Percentiles rank a stretch among this genome's conserved stretches.
These are phyloP conservation scores for Eueremaeus valkanovi DNA, from an alignment of 2,888 invertebrate genomes.

Conservation along the genomic window DNA sequence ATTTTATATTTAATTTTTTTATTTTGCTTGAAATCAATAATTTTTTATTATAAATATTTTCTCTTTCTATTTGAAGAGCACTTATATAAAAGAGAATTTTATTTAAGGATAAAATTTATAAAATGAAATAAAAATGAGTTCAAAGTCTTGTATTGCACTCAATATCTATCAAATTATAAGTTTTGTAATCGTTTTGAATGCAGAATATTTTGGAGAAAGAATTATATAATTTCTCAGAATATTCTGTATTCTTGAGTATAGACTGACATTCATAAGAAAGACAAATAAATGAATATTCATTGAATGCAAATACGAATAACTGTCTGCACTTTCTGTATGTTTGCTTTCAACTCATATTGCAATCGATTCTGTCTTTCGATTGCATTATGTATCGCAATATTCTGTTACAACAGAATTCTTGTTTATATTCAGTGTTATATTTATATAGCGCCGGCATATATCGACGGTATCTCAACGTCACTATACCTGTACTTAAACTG, in stretches of 20 bases:
- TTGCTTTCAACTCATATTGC: neutral
- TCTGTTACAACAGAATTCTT: neutral
- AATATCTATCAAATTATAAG: too few species aligned
- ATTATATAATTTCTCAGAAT: too few species aligned
- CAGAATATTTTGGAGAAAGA: too few species aligned
- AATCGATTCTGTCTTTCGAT: neutral
- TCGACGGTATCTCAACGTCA: neutral
- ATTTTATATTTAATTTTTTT: too few species aligned
- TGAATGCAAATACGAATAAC: conserved; percentile 16
- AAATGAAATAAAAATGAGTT: too few species aligned
- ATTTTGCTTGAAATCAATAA: too few species aligned
- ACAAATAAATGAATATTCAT: neutral
- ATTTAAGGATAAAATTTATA: too few species aligned
- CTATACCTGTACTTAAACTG: conserved; percentile 1
- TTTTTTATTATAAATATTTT: too few species aligned
- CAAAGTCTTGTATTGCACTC: too few species aligned
- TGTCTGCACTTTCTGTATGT: neutral
- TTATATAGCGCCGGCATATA: neutral
- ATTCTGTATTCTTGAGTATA: neutral
- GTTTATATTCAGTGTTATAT: neutral
- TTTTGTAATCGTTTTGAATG: too few species aligned
- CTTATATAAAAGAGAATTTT: too few species aligned
- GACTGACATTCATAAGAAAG: neutral
- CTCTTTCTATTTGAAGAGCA: too few species aligned
- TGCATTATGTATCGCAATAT: neutral